phyloP scores from a whole-genome alignment of 2,797 vertebrate species.

The Cossypha caffra region DNA sequence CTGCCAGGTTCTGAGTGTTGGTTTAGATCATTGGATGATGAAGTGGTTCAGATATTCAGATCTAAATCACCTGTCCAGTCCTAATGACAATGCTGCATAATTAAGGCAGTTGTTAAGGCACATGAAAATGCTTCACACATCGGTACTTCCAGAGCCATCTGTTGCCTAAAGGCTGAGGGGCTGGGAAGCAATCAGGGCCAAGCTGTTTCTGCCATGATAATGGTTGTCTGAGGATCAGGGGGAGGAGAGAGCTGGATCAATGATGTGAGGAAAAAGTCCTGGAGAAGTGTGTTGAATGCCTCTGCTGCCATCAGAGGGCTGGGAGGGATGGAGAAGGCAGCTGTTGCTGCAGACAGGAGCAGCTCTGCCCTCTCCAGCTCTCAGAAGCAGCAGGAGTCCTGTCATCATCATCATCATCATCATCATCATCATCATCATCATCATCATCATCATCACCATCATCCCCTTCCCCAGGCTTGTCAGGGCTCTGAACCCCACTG shows the following conservation, averaged over 20 bases:
- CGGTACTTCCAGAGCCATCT: slow-evolving; percentile 30
- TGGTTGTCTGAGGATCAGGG: not conserved
- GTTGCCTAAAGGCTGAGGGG: slow-evolving; percentile 29
- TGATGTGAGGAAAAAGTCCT: not conserved
- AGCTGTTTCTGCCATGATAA: slow-evolving; percentile 17
- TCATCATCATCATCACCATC: fast-evolving
- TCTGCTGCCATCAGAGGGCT: not conserved
- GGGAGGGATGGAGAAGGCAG: not conserved
- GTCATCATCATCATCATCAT: fast-evolving
- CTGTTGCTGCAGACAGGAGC: not conserved
- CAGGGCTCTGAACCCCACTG: not conserved
- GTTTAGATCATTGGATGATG: not conserved
- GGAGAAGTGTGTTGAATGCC: not conserved
- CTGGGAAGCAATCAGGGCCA: slow-evolving; percentile 32
- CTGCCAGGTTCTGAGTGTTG: not conserved
- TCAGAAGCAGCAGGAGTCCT: not conserved
- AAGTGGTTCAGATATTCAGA: not conserved
- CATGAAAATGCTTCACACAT: slow-evolving; percentile 13
- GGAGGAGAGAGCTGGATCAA: slow-evolving; percentile 4
- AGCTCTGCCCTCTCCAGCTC: not conserved
- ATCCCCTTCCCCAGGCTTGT: not conserved
- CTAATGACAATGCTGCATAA: slow-evolving; percentile 46
- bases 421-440: not conserved
- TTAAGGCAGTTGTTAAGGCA: slow-evolving; percentile 43
- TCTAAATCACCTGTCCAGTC: slow-evolving; percentile 24